A percentile compares a stretch with the other conserved stretches of the same genome.
Conservation (phyloP, 1,140 invertebrate genomes). For the Oncopodura yosiiana region DNA sequence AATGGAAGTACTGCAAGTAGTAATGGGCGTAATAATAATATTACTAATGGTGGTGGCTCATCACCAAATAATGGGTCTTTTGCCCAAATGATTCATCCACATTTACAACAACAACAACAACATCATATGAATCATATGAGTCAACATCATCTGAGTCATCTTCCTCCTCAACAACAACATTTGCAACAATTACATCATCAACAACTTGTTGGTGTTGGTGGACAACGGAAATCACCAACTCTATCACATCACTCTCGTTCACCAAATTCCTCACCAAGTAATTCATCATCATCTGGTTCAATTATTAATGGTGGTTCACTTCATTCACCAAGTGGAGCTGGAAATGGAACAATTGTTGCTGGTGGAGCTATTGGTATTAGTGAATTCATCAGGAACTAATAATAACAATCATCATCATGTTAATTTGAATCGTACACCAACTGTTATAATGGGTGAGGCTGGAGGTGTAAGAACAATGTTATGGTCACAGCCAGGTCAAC, state of each 20-base stretch:
- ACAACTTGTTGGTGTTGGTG: not conserved
- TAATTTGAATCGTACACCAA: conserved; percentile 50
- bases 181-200: not conserved
- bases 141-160: conserved; percentile 45
- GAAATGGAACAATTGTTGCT: conserved; percentile 18
- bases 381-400: conserved; percentile 13
- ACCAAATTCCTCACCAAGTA: conserved; percentile 31
- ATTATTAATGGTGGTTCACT: conserved; percentile 42
- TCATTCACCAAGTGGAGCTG: conserved; percentile 22
- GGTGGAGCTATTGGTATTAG: conserved; percentile 28
- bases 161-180: not conserved
- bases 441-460: conserved; percentile 76
- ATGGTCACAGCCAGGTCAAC: conserved; percentile 56
- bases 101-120: conserved; percentile 39
- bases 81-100: not conserved
- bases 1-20: no score
- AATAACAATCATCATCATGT: conserved; percentile 30
- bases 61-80: no score
- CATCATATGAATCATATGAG: conserved; percentile 41
- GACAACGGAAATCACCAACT: conserved; percentile 20
- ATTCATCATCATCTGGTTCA: conserved; percentile 35
- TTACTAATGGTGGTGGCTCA: no score
- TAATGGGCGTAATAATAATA: no score
- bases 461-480: conserved; percentile 84
- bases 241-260: conserved; percentile 20